A percentile compares a stretch with the other conserved stretches of the same genome.
Evolutionary conservation across 2,797 vertebrate genomes (phyloP).

Genomic region (Novumbra hubbsi): DNA sequence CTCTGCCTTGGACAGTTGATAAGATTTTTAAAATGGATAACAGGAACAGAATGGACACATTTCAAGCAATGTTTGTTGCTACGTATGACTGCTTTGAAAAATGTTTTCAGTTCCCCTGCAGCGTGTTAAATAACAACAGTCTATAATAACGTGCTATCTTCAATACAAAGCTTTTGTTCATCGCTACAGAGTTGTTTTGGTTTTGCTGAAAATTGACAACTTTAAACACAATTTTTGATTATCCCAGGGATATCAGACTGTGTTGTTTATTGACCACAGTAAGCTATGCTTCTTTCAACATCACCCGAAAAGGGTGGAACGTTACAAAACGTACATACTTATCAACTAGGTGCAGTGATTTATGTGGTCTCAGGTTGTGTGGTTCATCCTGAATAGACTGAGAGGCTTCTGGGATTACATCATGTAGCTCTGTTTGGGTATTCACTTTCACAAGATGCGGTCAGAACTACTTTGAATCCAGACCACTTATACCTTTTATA

Average conservation of each 20-base stretch:
- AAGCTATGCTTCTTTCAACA: slow-evolving; percentile 10
- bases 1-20: slow-evolving; percentile 14
- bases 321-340: slow-evolving; percentile 1
- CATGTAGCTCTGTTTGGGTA: too few relatives aligned
- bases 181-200: not conserved
- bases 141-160: too few relatives aligned
- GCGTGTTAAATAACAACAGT: not conserved
- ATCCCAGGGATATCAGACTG: slow-evolving; percentile 4
- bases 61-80: slow-evolving; percentile 21
- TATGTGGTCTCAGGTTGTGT: too few relatives aligned
- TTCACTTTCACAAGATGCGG: too few relatives aligned
- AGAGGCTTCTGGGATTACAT: too few relatives aligned
- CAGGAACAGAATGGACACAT: slow-evolving; percentile 20
- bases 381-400: too few relatives aligned
- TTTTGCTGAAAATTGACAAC: not conserved
- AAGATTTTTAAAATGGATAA: slow-evolving; percentile 28
- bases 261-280: slow-evolving; percentile 20
- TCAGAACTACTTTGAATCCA: too few relatives aligned
- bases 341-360: too few relatives aligned
- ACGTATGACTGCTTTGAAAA: slow-evolving; percentile 18
- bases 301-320: slow-evolving; percentile 28
- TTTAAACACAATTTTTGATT: not conserved
- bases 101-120: not conserved
- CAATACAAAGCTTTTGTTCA: not conserved
- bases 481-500: too few relatives aligned